Evolutionary conservation across 53 echinoderm and acorn worm genomes (phyloP).

Genomic region (Holothuria leucospilota): DNA sequence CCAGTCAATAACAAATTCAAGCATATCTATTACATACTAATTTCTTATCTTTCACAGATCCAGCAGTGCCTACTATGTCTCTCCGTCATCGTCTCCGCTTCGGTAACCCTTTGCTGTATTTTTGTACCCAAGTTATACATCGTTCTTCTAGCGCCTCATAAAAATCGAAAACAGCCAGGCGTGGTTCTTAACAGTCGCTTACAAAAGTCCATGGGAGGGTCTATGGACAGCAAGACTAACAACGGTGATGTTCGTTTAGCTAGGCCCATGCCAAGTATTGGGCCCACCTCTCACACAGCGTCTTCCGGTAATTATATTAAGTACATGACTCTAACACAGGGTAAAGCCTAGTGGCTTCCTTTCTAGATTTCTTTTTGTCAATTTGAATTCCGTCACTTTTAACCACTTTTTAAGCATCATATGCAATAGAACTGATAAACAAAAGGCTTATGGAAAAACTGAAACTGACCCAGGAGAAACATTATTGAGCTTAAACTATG

Average conservation of each 20-base stretch:
- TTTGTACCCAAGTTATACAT: conserved; percentile 98
- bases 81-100: conserved; percentile 84
- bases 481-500: too few species aligned
- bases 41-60: conserved; percentile 63
- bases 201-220: conserved; percentile 82
- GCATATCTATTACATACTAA: not conserved
- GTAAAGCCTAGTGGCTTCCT: too few species aligned
- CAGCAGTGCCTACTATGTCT: conserved; percentile 94
- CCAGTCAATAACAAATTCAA: too few species aligned
- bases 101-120: conserved; percentile 88
- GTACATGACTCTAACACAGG: not conserved
- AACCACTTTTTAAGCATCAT: too few species aligned
- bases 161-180: conserved; percentile 89
- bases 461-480: too few species aligned
- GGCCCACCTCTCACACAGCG: conserved; percentile 82
- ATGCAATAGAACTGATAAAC: too few species aligned
- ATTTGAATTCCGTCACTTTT: too few species aligned
- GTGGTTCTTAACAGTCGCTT: conserved; percentile 88
- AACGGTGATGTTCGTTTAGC: conserved; percentile 78
- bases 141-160: conserved; percentile 94
- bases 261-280: conserved; percentile 54
- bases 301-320: conserved; percentile 75
- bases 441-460: too few species aligned
- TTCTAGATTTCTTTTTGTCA: too few species aligned
- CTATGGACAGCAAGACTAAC: conserved; percentile 73